phyloP scores from a whole-genome alignment of 2,113 vertebrate genomes.

The Eidolon helvum region DNA sequence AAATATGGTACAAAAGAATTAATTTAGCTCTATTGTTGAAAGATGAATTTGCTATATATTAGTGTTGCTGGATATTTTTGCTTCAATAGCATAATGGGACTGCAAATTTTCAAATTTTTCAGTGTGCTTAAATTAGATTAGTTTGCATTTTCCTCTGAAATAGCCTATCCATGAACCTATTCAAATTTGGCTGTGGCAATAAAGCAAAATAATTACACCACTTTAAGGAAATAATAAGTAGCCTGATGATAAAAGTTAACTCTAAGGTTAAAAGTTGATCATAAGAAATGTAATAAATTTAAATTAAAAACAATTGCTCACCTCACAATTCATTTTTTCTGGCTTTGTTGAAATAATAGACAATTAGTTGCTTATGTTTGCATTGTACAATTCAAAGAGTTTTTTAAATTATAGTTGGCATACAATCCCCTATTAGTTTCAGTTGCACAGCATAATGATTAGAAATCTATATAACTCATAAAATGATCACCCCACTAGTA shows the following conservation, averaged over 20 bases:
- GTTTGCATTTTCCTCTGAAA: slow-evolving; percentile 6
- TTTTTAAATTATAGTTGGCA: too few species aligned
- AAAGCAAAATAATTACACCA: slow-evolving; percentile 17
- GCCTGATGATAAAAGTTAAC: slow-evolving; percentile 2
- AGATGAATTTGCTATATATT: background rate
- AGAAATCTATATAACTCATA: too few species aligned
- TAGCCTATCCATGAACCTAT: background rate
- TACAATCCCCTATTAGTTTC: too few species aligned
- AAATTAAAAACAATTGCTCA: slow-evolving; percentile 42
- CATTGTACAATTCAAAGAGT: too few species aligned
- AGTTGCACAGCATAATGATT: too few species aligned
- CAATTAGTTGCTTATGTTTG: too few species aligned
- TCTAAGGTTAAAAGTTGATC: background rate
- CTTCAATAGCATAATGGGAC: slow-evolving; percentile 45
- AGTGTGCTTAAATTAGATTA: slow-evolving; percentile 17
- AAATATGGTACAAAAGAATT: background rate
- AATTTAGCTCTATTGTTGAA: background rate
- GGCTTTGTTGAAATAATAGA: too few species aligned
- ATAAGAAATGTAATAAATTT: background rate
- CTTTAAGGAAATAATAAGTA: slow-evolving; percentile 28
- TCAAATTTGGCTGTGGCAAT: slow-evolving; percentile 33
- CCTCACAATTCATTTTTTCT: background rate
- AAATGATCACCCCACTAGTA: too few species aligned
- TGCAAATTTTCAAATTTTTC: slow-evolving; percentile 14
- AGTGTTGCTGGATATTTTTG: background rate